Conservation (phyloP, 2,797 vertebrate species). For the Cossypha dichroa region DNA sequence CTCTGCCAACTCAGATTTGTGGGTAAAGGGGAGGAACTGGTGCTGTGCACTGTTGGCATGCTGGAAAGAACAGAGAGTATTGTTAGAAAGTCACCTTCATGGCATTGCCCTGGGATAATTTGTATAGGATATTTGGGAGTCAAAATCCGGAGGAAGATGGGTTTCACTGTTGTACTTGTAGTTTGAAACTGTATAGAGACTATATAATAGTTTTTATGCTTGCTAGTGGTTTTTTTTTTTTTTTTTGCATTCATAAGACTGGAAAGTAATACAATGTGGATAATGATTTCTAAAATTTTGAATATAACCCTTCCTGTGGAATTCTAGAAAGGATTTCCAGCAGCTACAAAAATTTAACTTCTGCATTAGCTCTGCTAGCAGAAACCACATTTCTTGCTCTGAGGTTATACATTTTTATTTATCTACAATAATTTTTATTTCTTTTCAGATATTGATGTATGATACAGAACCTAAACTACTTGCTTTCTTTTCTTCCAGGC, state of each 20-base stretch:
- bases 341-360: not conserved
- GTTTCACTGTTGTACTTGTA: rapidly evolving
- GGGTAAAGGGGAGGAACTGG: not conserved
- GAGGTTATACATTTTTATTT: not conserved
- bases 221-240: not conserved
- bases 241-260: not conserved
- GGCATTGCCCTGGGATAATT: not conserved
- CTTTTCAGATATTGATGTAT: not conserved
- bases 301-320: not conserved
- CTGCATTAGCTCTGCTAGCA: not conserved
- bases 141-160: not conserved
- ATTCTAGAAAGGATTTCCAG: not conserved
- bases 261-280: not conserved
- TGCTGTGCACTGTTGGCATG: rapidly evolving
- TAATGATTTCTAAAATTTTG: not conserved
- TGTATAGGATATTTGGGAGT: not conserved
- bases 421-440: not conserved
- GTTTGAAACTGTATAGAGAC: not conserved
- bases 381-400: not conserved
- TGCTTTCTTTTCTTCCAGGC: conserved; percentile 81
- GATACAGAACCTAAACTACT: conserved; percentile 39
- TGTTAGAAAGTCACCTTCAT: not conserved
- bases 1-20: rapidly evolving
- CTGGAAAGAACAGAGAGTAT: not conserved
- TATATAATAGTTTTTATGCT: not conserved